phyloP scores from a whole-genome alignment of 2,113 vertebrate genomes.

The Forbesichthys papilliferus region DNA sequence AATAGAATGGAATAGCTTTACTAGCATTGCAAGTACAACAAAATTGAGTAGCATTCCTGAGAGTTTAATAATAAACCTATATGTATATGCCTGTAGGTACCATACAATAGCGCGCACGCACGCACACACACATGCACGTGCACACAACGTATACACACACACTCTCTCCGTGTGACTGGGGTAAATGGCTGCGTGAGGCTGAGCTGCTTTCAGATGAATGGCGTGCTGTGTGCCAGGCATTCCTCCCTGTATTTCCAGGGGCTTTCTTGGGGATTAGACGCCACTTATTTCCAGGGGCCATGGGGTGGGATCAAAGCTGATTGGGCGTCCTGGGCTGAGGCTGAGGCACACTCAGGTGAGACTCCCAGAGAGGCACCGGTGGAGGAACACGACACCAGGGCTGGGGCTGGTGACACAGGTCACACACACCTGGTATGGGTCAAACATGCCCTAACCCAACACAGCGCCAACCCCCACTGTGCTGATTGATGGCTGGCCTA shows the following conservation, averaged over 20 bases:
- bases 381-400: slow-evolving; percentile 49
- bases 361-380: slow-evolving; percentile 22
- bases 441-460: slow-evolving; percentile 48
- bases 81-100: not conserved
- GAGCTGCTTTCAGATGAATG: slow-evolving; percentile 67
- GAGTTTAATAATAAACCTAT: not conserved
- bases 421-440: slow-evolving; percentile 54
- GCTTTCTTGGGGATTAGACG: slow-evolving; percentile 69
- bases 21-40: too few relatives aligned
- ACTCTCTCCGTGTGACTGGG: slow-evolving; percentile 26
- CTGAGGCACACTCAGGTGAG: slow-evolving; percentile 50
- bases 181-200: slow-evolving; percentile 59
- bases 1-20: too few relatives aligned
- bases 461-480: slow-evolving; percentile 24
- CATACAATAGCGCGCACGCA: not conserved
- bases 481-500: slow-evolving; percentile 48
- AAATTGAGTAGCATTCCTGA: not conserved
- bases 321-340: slow-evolving; percentile 50
- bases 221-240: slow-evolving; percentile 72
- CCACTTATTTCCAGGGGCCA: slow-evolving; percentile 69
- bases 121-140: slow-evolving; percentile 14
- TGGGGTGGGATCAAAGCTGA: slow-evolving; percentile 67
- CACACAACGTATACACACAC: slow-evolving; percentile 5
- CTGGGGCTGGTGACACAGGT: slow-evolving; percentile 47
- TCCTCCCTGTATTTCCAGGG: slow-evolving; percentile 69